These are phyloP conservation scores for Scaptodrosophila lebanonensis DNA, from an alignment of 1,140 invertebrate genomes.

Conservation along the genomic window DNA sequence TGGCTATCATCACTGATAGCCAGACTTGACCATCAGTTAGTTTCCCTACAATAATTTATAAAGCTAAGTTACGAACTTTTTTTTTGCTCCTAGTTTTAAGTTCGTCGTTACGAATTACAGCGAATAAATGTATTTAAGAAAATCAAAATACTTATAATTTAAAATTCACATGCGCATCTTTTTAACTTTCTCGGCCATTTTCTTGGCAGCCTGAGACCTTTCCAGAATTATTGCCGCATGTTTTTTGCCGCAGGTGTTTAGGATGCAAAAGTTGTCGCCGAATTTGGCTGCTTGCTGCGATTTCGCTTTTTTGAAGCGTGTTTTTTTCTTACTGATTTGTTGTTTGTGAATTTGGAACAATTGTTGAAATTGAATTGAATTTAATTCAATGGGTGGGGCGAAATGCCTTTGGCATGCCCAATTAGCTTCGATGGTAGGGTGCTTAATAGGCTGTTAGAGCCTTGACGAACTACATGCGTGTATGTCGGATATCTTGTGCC, in stretches of 20 bases:
- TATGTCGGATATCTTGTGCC: too few species aligned
- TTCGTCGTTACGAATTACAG: too few species aligned
- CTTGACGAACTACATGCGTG: too few species aligned
- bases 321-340: constrained; percentile 14
- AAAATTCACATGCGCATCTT: neutral
- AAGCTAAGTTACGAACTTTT: constrained; percentile 6
- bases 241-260: constrained; percentile 12
- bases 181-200: constrained; percentile 16
- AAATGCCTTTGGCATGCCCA: constrained; percentile 35
- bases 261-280: constrained; percentile 29
- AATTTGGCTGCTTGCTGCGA: too few species aligned
- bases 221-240: constrained; percentile 16
- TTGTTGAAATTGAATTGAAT: constrained; percentile 11
- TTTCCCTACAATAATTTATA: constrained; percentile 3
- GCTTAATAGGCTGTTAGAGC: neutral
- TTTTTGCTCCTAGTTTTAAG: constrained; percentile 1
- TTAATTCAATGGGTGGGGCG: neutral
- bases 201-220: constrained; percentile 2
- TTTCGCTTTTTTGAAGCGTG: constrained; percentile 29
- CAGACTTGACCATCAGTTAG: constrained; percentile 28
- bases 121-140: too few species aligned
- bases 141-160: too few species aligned
- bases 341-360: constrained; percentile 23
- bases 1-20: constrained; percentile 50
- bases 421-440: constrained; percentile 19